Evolutionary conservation across 2,888 invertebrate species (phyloP), one percentile per base, ranked within the genome.

Genomic region (Xylophagus ater): DNA sequence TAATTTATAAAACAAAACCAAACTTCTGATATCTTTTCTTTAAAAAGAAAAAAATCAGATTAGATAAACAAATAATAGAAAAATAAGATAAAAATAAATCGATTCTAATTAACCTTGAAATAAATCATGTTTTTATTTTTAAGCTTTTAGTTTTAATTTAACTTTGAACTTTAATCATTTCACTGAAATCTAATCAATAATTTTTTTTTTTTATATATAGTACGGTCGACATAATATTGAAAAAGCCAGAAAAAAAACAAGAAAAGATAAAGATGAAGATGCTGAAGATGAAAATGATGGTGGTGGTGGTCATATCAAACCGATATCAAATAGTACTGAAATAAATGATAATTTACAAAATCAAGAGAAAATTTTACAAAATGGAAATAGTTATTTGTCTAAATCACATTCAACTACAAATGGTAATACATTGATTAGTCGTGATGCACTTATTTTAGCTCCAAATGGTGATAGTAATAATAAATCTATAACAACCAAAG

Each of bases 141-240:
- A n/a, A n/a, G n/a, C n/a, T n/a, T n/a, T n/a, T n/a, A n/a, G n/a
- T n/a, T n/a, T n/a, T n/a, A n/a, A n/a, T n/a, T n/a, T n/a, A n/a
- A n/a, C n/a, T n/a, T n/a, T n/a, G n/a, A n/a, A n/a, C n/a, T n/a
- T n/a, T n/a, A n/a, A n/a, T n/a, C n/a, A n/a, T n/a, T n/a, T n/a
- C n/a, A n/a, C n/a, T n/a, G n/a, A n/a, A n/a, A n/a, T n/a, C n/a
- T n/a, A n/a, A n/a, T n/a, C n/a, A n/a, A n/a, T 36, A 25, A 7
- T 21, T 19, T 26, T 21, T 31, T 35, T 41, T 41, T 50, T 45
- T 53, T 47, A 42, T 48, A 68, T 71, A 4, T 69, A 87, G 86
- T 86, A 84, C 69, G 88, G 88, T 36, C 70, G 85, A 43, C 79
- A 80, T 55, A 84, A 86, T 60, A 83, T 83, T 52, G 84, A 84